Base-by-base conservation (phyloP, 2,113 vertebrate genomes). In the Girardinichthys multiradiatus region DNA sequence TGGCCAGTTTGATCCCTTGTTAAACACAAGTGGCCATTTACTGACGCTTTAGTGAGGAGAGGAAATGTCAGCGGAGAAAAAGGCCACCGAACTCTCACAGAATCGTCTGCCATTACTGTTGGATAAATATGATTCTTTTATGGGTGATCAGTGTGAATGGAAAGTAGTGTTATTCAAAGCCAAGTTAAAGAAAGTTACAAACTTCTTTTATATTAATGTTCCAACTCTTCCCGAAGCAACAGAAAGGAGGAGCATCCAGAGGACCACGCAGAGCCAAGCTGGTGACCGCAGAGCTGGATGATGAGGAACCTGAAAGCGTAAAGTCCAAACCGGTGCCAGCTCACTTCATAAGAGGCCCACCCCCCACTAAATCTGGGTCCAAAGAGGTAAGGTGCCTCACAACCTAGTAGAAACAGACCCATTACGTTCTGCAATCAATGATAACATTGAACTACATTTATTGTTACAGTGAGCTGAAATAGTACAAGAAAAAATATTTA, bases 1-100 rank as follows among this genome's bases (percentile, higher is more conserved):
- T 76, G 90, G 92, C 84, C 86, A 88, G 90, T 92, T 91, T 93
- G 91, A 94, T 89, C 89, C 72, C 79, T 82, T 72, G 86, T 91
- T 91, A 90, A 89, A 87, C 73, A 89, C 68, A 92, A 92, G 87
- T 87, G 89, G 85, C 89, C 78, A 71, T 86, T 90, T 87, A 83
- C 64, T 3, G 77, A 84, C 62, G 64, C 75, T 84, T 84, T 72
- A 89, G 76, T 45, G 82, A 69, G 72, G 70, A 78, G 86, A 73
- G 81, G 80, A 89, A 92, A 92, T 88, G 89, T 89, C 83, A 79
- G 85, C 54, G 9, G 72, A 83, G 85, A 80, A 21, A 84, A 79
- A 83, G 83, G 85, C 81, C 86, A 26, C 57, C 9, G 13, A 83
- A 57, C 76, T 82, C 33, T 75, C 70, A 26, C 57, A 11, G 13